Conservation (phyloP, 2,113 vertebrate species). For the Passer montanus region DNA sequence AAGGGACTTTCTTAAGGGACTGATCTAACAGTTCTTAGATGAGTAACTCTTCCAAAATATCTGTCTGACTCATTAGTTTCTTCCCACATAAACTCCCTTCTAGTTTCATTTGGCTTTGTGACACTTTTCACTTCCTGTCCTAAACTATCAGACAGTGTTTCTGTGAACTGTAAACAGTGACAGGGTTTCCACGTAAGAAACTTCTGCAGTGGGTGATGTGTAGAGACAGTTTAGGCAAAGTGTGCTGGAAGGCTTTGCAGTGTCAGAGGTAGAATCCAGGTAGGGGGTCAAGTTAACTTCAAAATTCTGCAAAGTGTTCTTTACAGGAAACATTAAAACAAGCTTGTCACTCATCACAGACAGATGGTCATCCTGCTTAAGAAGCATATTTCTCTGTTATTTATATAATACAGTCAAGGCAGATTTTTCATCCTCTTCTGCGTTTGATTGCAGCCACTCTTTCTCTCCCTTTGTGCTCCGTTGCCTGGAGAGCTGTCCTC, state of each 20-base stretch:
- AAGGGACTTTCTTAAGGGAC: neutral
- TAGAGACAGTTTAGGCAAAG: neutral
- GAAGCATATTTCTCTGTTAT: neutral
- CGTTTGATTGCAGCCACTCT: neutral
- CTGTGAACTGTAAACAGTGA: neutral
- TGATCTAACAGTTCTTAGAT: slow-evolving; percentile 10
- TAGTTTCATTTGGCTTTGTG: neutral
- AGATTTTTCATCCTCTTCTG: neutral
- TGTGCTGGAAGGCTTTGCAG: neutral
- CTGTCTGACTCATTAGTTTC: slow-evolving; percentile 25
- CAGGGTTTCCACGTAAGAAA: neutral
- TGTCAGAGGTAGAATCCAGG: neutral
- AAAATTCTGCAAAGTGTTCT: neutral
- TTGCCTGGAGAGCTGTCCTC: slow-evolving; percentile 45
- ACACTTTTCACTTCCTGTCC: slow-evolving; percentile 32
- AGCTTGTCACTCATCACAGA: neutral
- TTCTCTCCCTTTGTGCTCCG: slow-evolving; percentile 22
- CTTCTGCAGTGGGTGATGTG: neutral
- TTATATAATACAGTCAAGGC: neutral
- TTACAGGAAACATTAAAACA: neutral
- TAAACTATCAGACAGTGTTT: neutral
- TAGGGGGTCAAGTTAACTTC: neutral
- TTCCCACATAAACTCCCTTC: slow-evolving; percentile 9
- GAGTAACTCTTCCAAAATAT: slow-evolving; percentile 40
- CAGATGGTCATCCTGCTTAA: neutral